Base-by-base conservation (phyloP, 1,140 invertebrate genomes). In the Oppia nitens region DNA sequence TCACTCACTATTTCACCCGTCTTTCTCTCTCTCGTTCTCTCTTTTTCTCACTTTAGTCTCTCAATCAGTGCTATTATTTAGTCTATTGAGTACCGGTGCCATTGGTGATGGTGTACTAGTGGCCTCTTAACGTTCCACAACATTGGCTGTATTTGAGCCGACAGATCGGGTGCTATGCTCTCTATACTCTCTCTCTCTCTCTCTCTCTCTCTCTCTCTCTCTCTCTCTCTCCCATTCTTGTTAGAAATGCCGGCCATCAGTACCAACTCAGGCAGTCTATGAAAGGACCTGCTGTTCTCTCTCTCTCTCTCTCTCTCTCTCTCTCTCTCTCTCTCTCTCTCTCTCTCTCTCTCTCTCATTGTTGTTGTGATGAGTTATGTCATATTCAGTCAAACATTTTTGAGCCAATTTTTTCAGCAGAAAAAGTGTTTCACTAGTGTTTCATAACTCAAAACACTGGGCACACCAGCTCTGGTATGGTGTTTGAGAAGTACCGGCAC, bases 291-390 rank as follows among this genome's bases (percentile, higher is more conserved):
- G n/a, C n/a, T n/a, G n/a, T n/a, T n/a, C n/a, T n/a, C n/a, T n/a
- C n/a, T n/a, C n/a, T n/a, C n/a, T n/a, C n/a, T n/a, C n/a, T n/a
- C n/a, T n/a, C n/a, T n/a, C n/a, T n/a, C n/a, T n/a, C n/a, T n/a
- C n/a, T n/a, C n/a, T n/a, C n/a, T n/a, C n/a, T n/a, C n/a, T n/a
- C n/a, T n/a, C n/a, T n/a, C n/a, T n/a, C n/a, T n/a, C n/a, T n/a
- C n/a, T n/a, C n/a, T n/a, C n/a, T n/a, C n/a, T n/a, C n/a, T n/a
- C n/a, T n/a, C n/a, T n/a, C n/a, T n/a, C n/a, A n/a, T n/a, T 50
- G 6, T 50, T 50, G 49, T 50, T 6, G 6, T 50, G 49, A 50
- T 50, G 49, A 50, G 49, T 50, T 50, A 50, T 50, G 49, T 50
- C 49, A 50, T 21, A 25, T 50, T 21, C 24, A 50, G 12, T 47